Percentiles rank a stretch among this genome's conserved stretches.
Evolutionary conservation across 2,888 invertebrate species (phyloP).

Genomic region (Volucella inanis): DNA sequence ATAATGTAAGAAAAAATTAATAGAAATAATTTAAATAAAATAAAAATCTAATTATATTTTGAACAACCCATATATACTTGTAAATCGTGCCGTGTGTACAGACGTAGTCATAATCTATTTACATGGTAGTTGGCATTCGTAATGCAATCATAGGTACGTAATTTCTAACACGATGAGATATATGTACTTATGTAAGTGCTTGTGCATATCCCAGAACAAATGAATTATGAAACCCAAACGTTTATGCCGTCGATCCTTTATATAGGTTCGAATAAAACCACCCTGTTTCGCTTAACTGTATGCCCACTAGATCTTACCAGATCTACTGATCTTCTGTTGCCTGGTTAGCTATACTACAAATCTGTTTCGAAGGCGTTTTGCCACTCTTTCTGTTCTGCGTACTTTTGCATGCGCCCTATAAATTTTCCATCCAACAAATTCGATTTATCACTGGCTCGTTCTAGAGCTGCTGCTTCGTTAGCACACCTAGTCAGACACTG

Average conservation of each 20-base stretch:
- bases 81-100: no score
- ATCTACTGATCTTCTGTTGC: conserved; percentile 9
- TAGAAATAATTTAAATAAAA: no score
- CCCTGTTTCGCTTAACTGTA: background rate
- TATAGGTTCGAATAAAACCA: conserved; percentile 55
- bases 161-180: conserved; percentile 66
- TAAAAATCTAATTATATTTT: no score
- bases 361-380: conserved; percentile 74
- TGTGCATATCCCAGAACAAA: conserved; percentile 70
- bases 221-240: conserved; percentile 64
- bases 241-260: conserved; percentile 43
- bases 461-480: conserved; percentile 55
- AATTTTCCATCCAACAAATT: conserved; percentile 70
- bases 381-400: conserved; percentile 67
- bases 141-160: conserved; percentile 52
- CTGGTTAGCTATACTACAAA: conserved; percentile 67
- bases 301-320: background rate
- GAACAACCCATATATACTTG: no score
- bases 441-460: conserved; percentile 74
- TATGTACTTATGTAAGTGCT: background rate
- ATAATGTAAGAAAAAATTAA: no score
- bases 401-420: conserved; percentile 58
- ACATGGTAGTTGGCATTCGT: conserved; percentile 30
- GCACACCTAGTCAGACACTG: conserved; percentile 44
- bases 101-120: conserved; percentile 7